phyloP scores from a whole-genome alignment of 2,888 invertebrate genomes.

The Apamea epomidion region DNA sequence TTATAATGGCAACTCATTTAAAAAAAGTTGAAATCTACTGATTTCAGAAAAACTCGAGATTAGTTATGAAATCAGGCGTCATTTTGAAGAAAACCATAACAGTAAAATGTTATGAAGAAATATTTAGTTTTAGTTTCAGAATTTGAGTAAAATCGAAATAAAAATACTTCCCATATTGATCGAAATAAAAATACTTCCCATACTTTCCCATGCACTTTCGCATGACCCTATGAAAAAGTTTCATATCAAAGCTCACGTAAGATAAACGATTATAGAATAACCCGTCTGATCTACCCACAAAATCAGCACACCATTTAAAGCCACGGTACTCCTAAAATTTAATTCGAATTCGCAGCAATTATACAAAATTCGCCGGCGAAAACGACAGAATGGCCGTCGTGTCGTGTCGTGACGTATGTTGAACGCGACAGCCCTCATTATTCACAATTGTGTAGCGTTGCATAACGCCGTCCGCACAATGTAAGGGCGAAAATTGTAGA shows the following conservation, averaged over 20 bases:
- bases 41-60: not conserved
- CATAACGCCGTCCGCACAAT: conserved; percentile 59
- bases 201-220: not conserved
- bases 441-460: conserved; percentile 68
- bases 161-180: not conserved
- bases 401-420: conserved; percentile 65
- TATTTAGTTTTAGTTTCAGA: not conserved
- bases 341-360: conserved; percentile 50
- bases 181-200: not conserved
- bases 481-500: conserved; percentile 59
- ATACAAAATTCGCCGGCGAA: conserved; percentile 52
- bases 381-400: conserved; percentile 47
- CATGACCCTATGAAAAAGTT: not conserved
- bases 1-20: not conserved
- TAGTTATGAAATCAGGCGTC: not conserved
- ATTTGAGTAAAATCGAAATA: not conserved
- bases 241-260: not conserved
- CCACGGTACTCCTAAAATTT: conserved; percentile 33
- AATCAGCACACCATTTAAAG: conserved; percentile 26
- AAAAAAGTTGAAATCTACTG: not conserved
- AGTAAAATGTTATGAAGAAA: not conserved
- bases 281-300: not conserved
- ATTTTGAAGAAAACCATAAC: not conserved
- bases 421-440: conserved; percentile 69
- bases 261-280: not conserved